Conservation (phyloP, 64 coral and sea anemone species). For the Hydrozoanthus tunicans region DNA sequence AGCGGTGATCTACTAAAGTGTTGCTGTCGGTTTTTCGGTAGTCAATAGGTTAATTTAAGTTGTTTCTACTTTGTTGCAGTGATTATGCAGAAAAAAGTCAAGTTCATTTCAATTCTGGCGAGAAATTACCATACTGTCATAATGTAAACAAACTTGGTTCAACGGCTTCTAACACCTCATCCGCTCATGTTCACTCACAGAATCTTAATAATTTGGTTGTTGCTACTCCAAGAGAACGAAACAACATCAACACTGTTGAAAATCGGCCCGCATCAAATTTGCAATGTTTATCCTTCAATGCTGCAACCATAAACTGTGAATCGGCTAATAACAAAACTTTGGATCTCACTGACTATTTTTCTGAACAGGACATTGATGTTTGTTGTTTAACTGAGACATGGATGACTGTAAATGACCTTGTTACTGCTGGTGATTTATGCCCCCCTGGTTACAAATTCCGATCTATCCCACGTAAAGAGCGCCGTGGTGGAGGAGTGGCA, state of each 20-base stretch:
- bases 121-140: slow-evolving; percentile 41
- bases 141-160: slow-evolving; percentile 22
- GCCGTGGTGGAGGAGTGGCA: too few relatives aligned
- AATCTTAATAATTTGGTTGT: background rate
- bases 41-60: slow-evolving; percentile 1
- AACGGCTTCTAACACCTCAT: slow-evolving; percentile 26
- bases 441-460: too few relatives aligned
- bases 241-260: background rate
- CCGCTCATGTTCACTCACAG: slow-evolving; percentile 8
- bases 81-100: slow-evolving; percentile 18
- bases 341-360: too few relatives aligned
- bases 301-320: too few relatives aligned
- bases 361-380: too few relatives aligned
- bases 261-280: background rate
- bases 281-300: background rate
- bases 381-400: too few relatives aligned
- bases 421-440: too few relatives aligned
- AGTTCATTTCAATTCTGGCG: slow-evolving; percentile 7
- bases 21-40: background rate
- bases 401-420: too few relatives aligned
- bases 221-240: background rate
- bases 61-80: slow-evolving; percentile 17
- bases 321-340: too few relatives aligned
- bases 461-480: too few relatives aligned
- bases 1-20: too few relatives aligned